Evolutionary conservation across 2,113 vertebrate genomes (phyloP).

Genomic region (Hyla sarda): DNA sequence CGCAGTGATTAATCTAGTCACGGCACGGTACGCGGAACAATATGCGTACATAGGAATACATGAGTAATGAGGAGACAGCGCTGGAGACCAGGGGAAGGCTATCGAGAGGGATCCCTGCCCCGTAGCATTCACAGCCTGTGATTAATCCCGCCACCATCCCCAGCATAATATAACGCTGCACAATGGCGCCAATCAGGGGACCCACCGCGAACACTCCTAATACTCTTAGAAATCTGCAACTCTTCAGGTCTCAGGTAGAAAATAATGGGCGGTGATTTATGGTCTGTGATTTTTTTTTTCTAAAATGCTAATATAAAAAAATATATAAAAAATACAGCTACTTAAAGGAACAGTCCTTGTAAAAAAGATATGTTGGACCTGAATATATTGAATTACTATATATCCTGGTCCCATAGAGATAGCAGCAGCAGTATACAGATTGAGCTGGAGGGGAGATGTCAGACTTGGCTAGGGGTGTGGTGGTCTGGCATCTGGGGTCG

Average conservation of each 20-base stretch:
- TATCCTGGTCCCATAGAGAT: too few species aligned
- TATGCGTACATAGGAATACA: conserved; percentile 33
- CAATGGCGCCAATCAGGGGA: neutral
- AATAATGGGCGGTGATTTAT: neutral
- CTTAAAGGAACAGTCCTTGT: too few species aligned
- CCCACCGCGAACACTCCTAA: too few species aligned
- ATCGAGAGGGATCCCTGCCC: neutral
- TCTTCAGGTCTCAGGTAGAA: neutral
- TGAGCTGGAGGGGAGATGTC: too few species aligned
- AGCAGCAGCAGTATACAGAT: too few species aligned
- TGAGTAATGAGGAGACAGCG: conserved; percentile 29
- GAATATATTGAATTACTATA: too few species aligned
- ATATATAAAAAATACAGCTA: neutral
- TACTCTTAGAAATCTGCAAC: neutral
- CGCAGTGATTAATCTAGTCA: conserved; percentile 43
- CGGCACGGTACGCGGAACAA: conserved; percentile 30
- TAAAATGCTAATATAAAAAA: too few species aligned
- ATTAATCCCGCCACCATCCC: neutral
- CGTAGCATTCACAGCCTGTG: neutral
- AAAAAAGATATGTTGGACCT: too few species aligned
- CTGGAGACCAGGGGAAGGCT: neutral
- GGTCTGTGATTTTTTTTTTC: neutral
- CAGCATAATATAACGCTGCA: neutral
- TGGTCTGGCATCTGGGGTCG: too few species aligned
- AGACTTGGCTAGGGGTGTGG: too few species aligned